These are phyloP conservation scores for Hirudo medicinalis DNA, from an alignment of 1,140 invertebrate genomes.

Conservation along the genomic window DNA sequence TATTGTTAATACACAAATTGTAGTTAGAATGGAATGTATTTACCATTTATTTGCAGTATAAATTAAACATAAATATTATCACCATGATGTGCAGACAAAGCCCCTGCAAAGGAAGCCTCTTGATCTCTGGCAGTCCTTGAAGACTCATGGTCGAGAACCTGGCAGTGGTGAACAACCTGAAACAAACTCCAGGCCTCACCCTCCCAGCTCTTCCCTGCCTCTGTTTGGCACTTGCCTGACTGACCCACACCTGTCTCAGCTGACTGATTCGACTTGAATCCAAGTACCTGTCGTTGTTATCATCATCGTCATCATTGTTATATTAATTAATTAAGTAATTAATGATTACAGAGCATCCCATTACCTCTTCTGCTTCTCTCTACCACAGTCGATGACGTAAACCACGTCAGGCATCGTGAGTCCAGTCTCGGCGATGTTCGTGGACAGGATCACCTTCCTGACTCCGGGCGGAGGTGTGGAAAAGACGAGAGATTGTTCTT, in stretches of 20 bases:
- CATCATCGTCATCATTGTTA: not conserved
- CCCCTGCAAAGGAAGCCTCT: slow-evolving; percentile 36
- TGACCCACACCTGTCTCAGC: slow-evolving; percentile 57
- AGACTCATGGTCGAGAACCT: slow-evolving; percentile 28
- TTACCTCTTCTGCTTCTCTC: slow-evolving; percentile 49
- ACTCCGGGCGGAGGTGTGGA: slow-evolving; percentile 32
- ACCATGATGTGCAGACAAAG: slow-evolving; percentile 38
- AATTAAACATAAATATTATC: too few relatives aligned
- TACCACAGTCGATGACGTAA: slow-evolving; percentile 81
- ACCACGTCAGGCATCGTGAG: slow-evolving; percentile 89
- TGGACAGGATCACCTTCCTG: slow-evolving; percentile 42
- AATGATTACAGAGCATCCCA: not conserved
- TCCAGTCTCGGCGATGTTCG: slow-evolving; percentile 44
- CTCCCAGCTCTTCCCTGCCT: slow-evolving; percentile 78
- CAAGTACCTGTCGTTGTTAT: slow-evolving; percentile 29
- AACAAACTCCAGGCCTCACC: slow-evolving; percentile 59
- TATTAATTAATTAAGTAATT: not conserved
- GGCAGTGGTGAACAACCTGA: slow-evolving; percentile 50
- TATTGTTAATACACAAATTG: not conserved
- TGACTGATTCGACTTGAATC: slow-evolving; percentile 34
- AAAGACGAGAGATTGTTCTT: slow-evolving; percentile 35
- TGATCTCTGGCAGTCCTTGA: slow-evolving; percentile 33
- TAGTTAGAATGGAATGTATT: too few relatives aligned
- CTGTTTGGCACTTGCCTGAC: slow-evolving; percentile 83
- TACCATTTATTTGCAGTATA: too few relatives aligned